Conservation (phyloP, 2,113 vertebrate species). For the Struthidea cinerea region DNA sequence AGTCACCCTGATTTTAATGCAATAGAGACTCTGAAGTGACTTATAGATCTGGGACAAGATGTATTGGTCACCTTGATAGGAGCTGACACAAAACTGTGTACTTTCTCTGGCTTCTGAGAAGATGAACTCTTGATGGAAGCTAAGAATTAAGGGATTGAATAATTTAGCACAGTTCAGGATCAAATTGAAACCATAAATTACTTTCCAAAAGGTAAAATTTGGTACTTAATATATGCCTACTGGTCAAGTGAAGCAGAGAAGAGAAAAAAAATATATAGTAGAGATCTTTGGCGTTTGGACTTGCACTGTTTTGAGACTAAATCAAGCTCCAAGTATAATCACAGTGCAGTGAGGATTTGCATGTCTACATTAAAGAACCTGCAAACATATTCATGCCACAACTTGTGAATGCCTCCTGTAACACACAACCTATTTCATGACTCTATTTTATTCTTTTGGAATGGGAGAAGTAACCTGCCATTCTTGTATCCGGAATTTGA, state of each 20-base stretch:
- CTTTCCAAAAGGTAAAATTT: background rate
- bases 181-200: background rate
- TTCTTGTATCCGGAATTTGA: background rate
- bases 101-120: background rate
- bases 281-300: background rate
- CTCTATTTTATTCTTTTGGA: background rate
- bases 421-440: background rate
- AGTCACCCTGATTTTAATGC: background rate
- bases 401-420: background rate
- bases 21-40: background rate
- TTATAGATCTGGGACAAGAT: background rate
- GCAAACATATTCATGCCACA: background rate
- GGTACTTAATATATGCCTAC: background rate
- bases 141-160: background rate
- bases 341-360: background rate
- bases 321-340: background rate
- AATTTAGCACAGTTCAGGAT: background rate
- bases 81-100: background rate
- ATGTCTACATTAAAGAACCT: background rate
- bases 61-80: background rate
- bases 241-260: background rate
- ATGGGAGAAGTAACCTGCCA: background rate
- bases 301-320: background rate
- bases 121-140: background rate
- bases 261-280: background rate